Base-by-base conservation (phyloP, 2,113 vertebrate genomes). In the Syngnathus floridae region DNA sequence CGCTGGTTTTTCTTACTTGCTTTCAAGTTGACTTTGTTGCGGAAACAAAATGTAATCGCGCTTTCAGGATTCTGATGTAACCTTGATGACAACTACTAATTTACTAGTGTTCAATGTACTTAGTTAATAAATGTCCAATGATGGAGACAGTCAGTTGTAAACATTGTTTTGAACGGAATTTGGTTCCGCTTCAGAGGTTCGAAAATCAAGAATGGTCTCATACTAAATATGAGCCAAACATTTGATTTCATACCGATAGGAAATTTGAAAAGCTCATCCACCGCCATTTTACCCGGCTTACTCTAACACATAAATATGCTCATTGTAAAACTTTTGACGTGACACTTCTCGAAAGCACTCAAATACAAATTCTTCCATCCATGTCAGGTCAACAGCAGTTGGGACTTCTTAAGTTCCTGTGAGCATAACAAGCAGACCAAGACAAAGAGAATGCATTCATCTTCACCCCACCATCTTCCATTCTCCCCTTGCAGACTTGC, bases 401-500 rank as follows among this genome's bases (percentile, higher is more conserved):
- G 45, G 59, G 76, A 72, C 62, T 19, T 58, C 56, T 78, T 68
- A 68, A 68, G 60, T 72, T 67, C 66, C 69, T 41, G 58, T 56
- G 41, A 63, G 71, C 69, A 51, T 82, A 75, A 83, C 76, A 80
- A 68, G 64, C 73, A 71, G 70, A 65, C 65, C 67, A 67, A 68
- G 63, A 71, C 52, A 76, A 59, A 75, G 63, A 68, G 70, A 70
- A 69, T 41, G 62, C 70, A 81, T 84, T 87, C 74, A 82, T 79
- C 77, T 26, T 67, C 79, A 84, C 82, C 81, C 82, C 65, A 49
- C 75, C 69, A 71, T 45, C 69, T 73, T 52, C 48, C 55, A 81
- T 83, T 88, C 77, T 78, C 72, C 69, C 72, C 49, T 61, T 71
- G 75, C 77, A 82, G 74, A 84, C 86, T 73, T 66, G 80, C 40